Conservation (phyloP, 2,113 vertebrate species). For the Coptodon rendalli region DNA sequence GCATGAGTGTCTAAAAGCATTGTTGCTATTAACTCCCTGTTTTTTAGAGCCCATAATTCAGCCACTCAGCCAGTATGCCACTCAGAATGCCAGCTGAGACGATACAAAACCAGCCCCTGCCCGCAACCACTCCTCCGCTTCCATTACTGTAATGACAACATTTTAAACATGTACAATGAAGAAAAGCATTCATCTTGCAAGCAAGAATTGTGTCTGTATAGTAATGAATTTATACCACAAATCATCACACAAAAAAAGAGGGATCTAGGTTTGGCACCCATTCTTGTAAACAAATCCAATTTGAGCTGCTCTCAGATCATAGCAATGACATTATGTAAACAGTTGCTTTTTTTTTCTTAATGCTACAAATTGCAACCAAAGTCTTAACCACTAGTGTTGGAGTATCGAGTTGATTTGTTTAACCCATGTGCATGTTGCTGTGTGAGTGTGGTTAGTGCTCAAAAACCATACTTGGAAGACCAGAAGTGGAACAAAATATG, state of each 20-base stretch:
- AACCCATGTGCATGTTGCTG: neutral
- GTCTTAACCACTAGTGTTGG: neutral
- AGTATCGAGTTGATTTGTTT: neutral
- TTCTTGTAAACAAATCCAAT: slow-evolving; percentile 11
- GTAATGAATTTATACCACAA: neutral
- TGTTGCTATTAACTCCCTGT: neutral
- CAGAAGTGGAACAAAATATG: neutral
- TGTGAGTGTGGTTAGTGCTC: neutral
- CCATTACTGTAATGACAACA: neutral
- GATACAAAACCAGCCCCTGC: neutral
- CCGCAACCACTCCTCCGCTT: neutral
- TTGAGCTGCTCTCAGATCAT: neutral
- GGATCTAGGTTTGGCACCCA: neutral
- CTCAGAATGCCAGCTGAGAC: slow-evolving; percentile 6
- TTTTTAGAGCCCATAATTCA: slow-evolving; percentile 18
- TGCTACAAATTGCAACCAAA: neutral
- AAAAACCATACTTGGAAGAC: neutral
- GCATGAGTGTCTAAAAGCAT: neutral
- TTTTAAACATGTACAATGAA: neutral
- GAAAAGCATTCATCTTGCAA: neutral
- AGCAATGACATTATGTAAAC: neutral
- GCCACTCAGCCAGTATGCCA: neutral
- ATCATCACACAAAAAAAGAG: neutral
- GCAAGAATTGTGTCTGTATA: neutral
- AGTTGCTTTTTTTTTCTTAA: neutral